A percentile compares a stretch with the other conserved stretches of the same genome.
Conservation (phyloP, 2,888 invertebrate genomes). For the Tetragnatha montana region DNA sequence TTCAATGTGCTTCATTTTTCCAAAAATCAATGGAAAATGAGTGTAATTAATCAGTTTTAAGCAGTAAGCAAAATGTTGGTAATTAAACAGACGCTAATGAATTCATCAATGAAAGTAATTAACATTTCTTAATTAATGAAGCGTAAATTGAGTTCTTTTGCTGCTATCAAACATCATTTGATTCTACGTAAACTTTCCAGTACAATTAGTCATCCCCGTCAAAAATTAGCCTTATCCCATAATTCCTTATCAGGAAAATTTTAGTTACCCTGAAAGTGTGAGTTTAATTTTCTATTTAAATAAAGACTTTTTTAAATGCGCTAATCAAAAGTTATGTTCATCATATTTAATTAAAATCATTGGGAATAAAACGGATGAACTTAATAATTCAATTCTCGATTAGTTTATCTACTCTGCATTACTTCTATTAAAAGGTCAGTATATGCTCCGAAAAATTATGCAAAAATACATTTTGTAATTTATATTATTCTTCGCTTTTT, state of each 20-base stretch:
- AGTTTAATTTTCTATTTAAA: too few relatives aligned
- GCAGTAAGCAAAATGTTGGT: constrained; percentile 21
- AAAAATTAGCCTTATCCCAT: background rate
- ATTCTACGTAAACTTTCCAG: constrained; percentile 12
- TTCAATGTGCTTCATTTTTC: background rate
- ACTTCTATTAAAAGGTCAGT: too few relatives aligned
- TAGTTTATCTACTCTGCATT: too few relatives aligned
- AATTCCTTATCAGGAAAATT: background rate
- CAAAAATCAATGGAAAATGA: constrained; percentile 12
- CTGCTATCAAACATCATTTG: constrained; percentile 2
- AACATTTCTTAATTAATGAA: constrained; percentile 28
- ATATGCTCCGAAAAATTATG: too few relatives aligned
- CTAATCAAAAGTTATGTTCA: too few relatives aligned
- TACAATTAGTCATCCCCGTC: constrained; percentile 19
- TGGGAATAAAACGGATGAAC: too few relatives aligned
- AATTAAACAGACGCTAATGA: constrained; percentile 39
- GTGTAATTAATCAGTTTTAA: constrained; percentile 38
- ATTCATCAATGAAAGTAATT: constrained; percentile 38
- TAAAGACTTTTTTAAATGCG: too few relatives aligned
- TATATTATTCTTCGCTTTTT: too few relatives aligned
- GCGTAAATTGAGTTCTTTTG: constrained; percentile 19
- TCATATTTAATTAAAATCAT: too few relatives aligned
- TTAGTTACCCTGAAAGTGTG: background rate
- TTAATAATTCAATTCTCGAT: too few relatives aligned
- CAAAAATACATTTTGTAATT: too few relatives aligned